Evolutionary conservation across 2,888 invertebrate species (phyloP).

Genomic region (Eupithecia pulchellata): DNA sequence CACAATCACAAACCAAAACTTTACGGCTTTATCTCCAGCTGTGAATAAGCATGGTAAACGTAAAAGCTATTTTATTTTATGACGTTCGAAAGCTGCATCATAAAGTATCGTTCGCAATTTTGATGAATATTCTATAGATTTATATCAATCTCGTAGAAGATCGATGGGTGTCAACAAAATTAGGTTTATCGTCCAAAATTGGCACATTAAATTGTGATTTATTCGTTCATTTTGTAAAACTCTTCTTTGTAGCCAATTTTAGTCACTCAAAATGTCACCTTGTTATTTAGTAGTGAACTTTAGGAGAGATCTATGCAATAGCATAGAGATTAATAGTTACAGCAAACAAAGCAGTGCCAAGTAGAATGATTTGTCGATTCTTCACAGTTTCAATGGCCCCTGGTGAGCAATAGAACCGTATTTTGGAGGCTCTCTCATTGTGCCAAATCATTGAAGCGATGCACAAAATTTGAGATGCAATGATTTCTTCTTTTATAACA

Average conservation of each 20-base stretch:
- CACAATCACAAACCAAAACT: neutral
- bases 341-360: slow-evolving; percentile 35
- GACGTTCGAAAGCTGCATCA: slow-evolving; percentile 14
- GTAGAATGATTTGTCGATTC: slow-evolving; percentile 31
- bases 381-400: slow-evolving; percentile 18
- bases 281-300: slow-evolving; percentile 34
- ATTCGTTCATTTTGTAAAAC: slow-evolving; percentile 9
- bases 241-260: neutral
- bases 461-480: neutral
- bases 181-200: slow-evolving; percentile 8
- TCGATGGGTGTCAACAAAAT: slow-evolving; percentile 2
- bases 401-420: slow-evolving; percentile 19
- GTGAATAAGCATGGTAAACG: too few relatives aligned
- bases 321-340: slow-evolving; percentile 26
- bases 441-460: slow-evolving; percentile 5
- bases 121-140: slow-evolving; percentile 13
- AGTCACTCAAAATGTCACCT: slow-evolving; percentile 27
- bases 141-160: slow-evolving; percentile 3
- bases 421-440: slow-evolving; percentile 13
- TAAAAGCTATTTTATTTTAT: neutral
- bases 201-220: slow-evolving; percentile 11
- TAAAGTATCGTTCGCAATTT: slow-evolving; percentile 9
- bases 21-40: neutral
- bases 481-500: neutral
- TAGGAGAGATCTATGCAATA: slow-evolving; percentile 23